Evolutionary conservation across 1,140 invertebrate species (phyloP), one percentile per base, ranked within the genome.

Genomic region (Conopomorpha cramerella): DNA sequence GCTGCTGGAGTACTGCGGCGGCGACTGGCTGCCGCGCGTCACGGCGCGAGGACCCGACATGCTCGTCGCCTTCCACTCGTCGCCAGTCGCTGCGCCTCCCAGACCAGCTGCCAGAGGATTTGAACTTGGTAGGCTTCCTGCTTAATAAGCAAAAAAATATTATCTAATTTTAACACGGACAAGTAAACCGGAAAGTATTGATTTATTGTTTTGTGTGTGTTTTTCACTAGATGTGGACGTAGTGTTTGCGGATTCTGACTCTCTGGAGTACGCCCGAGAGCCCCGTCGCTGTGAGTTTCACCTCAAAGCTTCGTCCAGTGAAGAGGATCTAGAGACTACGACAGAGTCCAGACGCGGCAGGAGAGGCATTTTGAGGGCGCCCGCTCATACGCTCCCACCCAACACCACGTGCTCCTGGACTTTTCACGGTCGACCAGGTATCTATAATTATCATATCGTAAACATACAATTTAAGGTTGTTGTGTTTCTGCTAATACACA

Each of bases 141-240:
- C n/a, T n/a, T n/a, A n/a, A n/a, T n/a, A n/a, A n/a, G n/a, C n/a
- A n/a, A n/a, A n/a, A n/a, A n/a, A n/a, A n/a, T n/a, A n/a, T n/a
- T n/a, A n/a, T n/a, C n/a, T n/a, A n/a, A n/a, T n/a, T n/a, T n/a
- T n/a, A n/a, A n/a, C n/a, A n/a, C n/a, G n/a, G n/a, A n/a, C n/a
- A n/a, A n/a, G n/a, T n/a, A n/a, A n/a, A n/a, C n/a, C n/a, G n/a
- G n/a, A n/a, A n/a, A n/a, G n/a, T n/a, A n/a, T n/a, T n/a, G n/a
- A n/a, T n/a, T n/a, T n/a, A n/a, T n/a, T n/a, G n/a, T n/a, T n/a
- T n/a, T n/a, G n/a, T n/a, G n/a, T n/a, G n/a, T n/a, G n/a, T n/a
- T n/a, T n/a, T n/a, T n/a, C n/a, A n/a, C n/a, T 95, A 4, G 89
- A 93, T 51, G 86, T 93, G 6, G 88, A 91, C 45, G 88, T 94